phyloP scores from a whole-genome alignment of 2,888 invertebrate species.

The Pasiphila rectangulata region DNA sequence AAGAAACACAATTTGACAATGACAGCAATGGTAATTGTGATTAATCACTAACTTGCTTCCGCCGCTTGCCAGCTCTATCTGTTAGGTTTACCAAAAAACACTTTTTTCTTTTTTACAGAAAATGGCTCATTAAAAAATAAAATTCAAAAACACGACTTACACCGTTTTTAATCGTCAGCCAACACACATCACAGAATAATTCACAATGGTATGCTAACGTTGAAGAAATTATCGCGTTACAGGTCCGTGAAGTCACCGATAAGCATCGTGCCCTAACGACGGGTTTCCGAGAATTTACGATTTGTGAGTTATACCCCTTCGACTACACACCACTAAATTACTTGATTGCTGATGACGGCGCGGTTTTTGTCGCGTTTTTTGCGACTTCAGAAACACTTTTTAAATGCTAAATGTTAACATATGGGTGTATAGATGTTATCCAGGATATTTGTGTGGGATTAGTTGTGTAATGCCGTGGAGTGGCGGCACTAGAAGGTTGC shows the following conservation, averaged over 20 bases:
- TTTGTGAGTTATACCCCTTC: slow-evolving; percentile 42
- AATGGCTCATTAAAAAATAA: too few species aligned
- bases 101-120: too few species aligned
- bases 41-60: too few species aligned
- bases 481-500: too few species aligned
- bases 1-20: too few species aligned
- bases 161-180: neutral
- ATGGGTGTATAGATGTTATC: neutral
- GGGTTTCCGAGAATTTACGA: slow-evolving; percentile 50
- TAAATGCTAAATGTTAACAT: slow-evolving; percentile 11
- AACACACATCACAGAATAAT: slow-evolving; percentile 7
- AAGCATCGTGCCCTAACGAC: slow-evolving; percentile 50
- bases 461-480: too few species aligned
- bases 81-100: too few species aligned
- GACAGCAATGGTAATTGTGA: too few species aligned
- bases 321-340: slow-evolving; percentile 10
- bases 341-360: slow-evolving; percentile 2
- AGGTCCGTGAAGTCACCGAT: slow-evolving; percentile 45
- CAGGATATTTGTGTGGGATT: neutral
- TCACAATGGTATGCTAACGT: slow-evolving; percentile 31
- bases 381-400: slow-evolving; percentile 21
- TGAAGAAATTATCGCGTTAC: slow-evolving; percentile 51
- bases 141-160: neutral
- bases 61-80: too few species aligned
- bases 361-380: slow-evolving; percentile 27